Percentiles rank a stretch among this genome's conserved stretches.
These are phyloP conservation scores for Xylota segnis DNA, from an alignment of 2,888 invertebrate genomes.

Conservation along the genomic window DNA sequence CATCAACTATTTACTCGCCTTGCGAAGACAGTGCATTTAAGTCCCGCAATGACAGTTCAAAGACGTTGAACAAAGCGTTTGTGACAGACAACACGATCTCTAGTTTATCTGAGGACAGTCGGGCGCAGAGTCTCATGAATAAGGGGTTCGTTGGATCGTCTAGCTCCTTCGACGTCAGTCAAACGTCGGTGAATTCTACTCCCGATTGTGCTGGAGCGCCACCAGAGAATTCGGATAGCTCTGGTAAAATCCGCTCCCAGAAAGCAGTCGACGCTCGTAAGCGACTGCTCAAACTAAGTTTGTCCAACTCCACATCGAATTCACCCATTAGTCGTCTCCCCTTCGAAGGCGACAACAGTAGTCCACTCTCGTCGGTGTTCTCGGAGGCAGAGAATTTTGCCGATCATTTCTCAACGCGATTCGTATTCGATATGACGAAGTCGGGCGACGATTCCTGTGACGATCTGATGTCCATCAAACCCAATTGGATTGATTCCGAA, in stretches of 20 bases:
- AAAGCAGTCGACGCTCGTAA: slow-evolving; percentile 79
- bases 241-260: slow-evolving; percentile 85
- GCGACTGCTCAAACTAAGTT: slow-evolving; percentile 78
- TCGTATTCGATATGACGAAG: slow-evolving; percentile 77
- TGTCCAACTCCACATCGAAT: slow-evolving; percentile 78
- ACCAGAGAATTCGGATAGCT: slow-evolving; percentile 83
- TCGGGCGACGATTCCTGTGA: slow-evolving; percentile 78
- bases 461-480: slow-evolving; percentile 77
- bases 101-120: slow-evolving; percentile 56
- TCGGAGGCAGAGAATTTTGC: slow-evolving; percentile 75
- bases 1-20: slow-evolving; percentile 13
- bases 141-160: slow-evolving; percentile 59
- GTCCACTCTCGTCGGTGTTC: slow-evolving; percentile 73
- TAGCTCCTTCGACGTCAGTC: slow-evolving; percentile 62
- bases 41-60: slow-evolving; percentile 64
- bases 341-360: slow-evolving; percentile 49
- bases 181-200: slow-evolving; percentile 57
- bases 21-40: slow-evolving; percentile 63
- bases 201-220: slow-evolving; percentile 63
- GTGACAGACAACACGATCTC: slow-evolving; percentile 62
- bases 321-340: slow-evolving; percentile 74
- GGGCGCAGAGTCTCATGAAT: slow-evolving; percentile 57
- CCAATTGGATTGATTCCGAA: slow-evolving; percentile 78
- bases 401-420: slow-evolving; percentile 72
- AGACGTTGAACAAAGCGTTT: slow-evolving; percentile 61